These are phyloP conservation scores for Threskiornis aethiopicus DNA, from an alignment of 2,797 vertebrate species.

Conservation along the genomic window DNA sequence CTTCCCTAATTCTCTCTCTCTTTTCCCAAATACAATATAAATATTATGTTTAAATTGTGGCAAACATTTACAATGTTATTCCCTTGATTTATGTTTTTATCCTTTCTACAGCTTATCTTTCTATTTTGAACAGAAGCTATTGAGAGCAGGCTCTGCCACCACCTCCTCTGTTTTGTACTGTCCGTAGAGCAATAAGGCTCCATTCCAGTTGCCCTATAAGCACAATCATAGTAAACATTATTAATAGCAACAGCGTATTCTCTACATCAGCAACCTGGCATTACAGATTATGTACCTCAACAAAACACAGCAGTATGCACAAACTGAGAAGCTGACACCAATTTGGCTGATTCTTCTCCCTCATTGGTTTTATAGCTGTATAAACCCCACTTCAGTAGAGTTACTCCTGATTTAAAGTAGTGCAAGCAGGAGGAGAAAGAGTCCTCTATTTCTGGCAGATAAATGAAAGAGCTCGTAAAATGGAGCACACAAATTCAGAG, in stretches of 20 bases:
- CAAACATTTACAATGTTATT: not conserved
- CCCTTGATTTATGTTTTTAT: not conserved
- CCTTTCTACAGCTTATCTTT: not conserved
- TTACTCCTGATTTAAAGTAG: constrained; percentile 61
- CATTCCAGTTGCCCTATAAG: constrained; percentile 28
- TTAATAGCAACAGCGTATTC: constrained; percentile 49
- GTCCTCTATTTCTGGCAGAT: constrained; percentile 31
- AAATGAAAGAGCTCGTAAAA: constrained; percentile 45
- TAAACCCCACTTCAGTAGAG: constrained; percentile 54
- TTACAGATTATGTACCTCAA: constrained; percentile 34
- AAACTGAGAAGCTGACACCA: constrained; percentile 57
- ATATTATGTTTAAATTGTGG: not conserved
- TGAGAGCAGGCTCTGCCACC: not conserved
- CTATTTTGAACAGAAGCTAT: constrained; percentile 9
- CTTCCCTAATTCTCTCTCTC: not conserved
- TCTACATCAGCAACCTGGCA: constrained; percentile 65
- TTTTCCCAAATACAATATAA: not conserved
- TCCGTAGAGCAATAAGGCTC: not conserved
- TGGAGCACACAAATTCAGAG: constrained; percentile 19
- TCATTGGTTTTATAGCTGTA: constrained; percentile 63
- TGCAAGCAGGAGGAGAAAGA: constrained; percentile 21
- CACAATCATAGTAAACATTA: constrained; percentile 50
- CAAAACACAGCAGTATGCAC: constrained; percentile 55
- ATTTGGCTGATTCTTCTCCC: constrained; percentile 58
- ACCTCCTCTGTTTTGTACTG: not conserved